Percentiles rank a stretch among this genome's conserved stretches.
Evolutionary conservation across 2,888 invertebrate genomes (phyloP).

Genomic region (Tromatobia lineatoria): DNA sequence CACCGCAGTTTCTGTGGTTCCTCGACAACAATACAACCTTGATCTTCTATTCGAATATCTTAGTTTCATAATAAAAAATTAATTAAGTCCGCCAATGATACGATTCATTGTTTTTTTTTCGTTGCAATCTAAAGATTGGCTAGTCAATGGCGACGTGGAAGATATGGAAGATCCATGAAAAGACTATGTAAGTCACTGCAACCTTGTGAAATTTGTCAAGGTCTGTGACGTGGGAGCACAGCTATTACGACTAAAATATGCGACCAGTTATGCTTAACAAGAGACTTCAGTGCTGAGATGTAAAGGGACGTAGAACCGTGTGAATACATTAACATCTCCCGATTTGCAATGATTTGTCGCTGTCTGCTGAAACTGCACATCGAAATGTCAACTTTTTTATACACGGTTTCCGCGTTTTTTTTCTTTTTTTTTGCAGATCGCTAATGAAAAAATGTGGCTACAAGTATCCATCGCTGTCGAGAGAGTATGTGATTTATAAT

Average conservation of each 20-base stretch:
- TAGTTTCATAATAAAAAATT: neutral
- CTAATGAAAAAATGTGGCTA: neutral
- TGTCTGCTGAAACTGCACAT: conserved; percentile 46
- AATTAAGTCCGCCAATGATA: conserved; percentile 38
- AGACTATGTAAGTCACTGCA: conserved; percentile 57
- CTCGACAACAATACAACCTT: conserved; percentile 22
- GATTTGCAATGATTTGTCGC: conserved; percentile 67
- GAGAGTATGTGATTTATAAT: conserved; percentile 41
- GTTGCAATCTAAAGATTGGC: conserved; percentile 44
- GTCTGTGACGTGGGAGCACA: conserved; percentile 25
- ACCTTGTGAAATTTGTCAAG: conserved; percentile 59
- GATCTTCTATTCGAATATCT: neutral
- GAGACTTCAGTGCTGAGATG: neutral
- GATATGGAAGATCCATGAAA: conserved; percentile 58
- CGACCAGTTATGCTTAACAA: conserved; percentile 35
- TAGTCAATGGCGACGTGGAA: conserved; percentile 52
- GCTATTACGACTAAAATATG: conserved; percentile 57
- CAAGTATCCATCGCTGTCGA: conserved; percentile 1
- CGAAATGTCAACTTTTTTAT: conserved; percentile 50
- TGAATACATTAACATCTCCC: conserved; percentile 66
- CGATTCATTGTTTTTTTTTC: conserved; percentile 24
- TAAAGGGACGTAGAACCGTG: conserved; percentile 41
- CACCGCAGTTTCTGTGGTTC: conserved; percentile 33
- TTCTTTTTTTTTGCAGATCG: conserved; percentile 6
- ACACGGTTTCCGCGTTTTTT: conserved; percentile 9